phyloP scores from a whole-genome alignment of 2,113 vertebrate species.

The Xenus cinereus region DNA sequence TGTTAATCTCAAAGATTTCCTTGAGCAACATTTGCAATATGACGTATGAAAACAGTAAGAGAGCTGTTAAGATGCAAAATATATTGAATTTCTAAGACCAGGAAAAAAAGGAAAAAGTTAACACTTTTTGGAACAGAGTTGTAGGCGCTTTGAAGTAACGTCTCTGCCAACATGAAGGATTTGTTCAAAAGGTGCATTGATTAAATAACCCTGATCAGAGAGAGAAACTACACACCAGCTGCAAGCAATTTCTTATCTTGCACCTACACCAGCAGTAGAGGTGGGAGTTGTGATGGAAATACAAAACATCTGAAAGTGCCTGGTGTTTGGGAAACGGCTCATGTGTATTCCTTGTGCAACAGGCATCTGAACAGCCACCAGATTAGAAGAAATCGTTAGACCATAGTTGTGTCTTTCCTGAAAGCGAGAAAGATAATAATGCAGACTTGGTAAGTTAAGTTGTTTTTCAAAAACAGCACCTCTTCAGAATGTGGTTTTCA shows the following conservation, averaged over 20 bases:
- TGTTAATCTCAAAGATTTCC: neutral
- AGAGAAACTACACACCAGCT: neutral
- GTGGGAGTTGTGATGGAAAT: neutral
- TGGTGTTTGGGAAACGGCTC: neutral
- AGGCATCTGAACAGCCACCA: neutral
- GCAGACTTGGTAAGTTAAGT: neutral
- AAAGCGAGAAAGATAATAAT: neutral
- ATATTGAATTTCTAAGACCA: neutral
- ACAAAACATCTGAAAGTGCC: neutral
- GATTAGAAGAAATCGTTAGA: conserved; percentile 34
- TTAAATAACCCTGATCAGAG: neutral
- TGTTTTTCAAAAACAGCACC: neutral
- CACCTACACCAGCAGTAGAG: neutral
- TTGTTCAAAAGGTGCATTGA: neutral
- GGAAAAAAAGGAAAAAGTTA: neutral
- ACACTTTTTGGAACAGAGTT: neutral
- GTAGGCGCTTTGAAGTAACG: neutral
- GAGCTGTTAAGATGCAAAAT: neutral
- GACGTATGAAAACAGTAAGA: neutral
- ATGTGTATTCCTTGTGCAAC: neutral
- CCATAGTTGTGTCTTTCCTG: conserved; percentile 22
- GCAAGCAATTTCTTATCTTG: neutral
- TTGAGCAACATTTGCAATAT: neutral
- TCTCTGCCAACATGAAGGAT: neutral
- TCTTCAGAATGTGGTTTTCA: neutral